These are phyloP conservation scores for Mormyrops attenuatus DNA, from an alignment of 2,797 vertebrate genomes.

Conservation along the genomic window DNA sequence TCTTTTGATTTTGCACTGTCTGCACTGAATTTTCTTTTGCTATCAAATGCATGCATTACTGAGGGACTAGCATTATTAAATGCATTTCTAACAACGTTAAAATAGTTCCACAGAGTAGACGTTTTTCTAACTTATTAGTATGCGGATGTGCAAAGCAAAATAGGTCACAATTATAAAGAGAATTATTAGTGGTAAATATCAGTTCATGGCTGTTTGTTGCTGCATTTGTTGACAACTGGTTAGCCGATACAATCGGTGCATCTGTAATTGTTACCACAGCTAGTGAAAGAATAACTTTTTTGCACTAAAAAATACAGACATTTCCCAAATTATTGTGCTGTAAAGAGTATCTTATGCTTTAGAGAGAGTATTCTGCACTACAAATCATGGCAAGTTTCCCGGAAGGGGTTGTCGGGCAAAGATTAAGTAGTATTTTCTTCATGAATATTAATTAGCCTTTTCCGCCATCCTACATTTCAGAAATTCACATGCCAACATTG, in stretches of 20 bases:
- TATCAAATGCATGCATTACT: neutral
- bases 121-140: neutral
- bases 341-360: neutral
- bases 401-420: neutral
- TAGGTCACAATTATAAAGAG: neutral
- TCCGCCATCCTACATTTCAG: neutral
- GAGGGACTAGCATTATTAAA: neutral
- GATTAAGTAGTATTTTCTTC: neutral
- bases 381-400: neutral
- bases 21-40: no score
- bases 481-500: neutral
- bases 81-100: neutral
- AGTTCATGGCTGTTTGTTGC: neutral
- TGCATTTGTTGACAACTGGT: neutral
- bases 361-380: neutral
- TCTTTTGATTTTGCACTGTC: neutral
- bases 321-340: neutral
- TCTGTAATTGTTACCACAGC: neutral
- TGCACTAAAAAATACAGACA: neutral
- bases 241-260: neutral
- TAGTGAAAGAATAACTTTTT: neutral
- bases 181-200: neutral
- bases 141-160: neutral
- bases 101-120: neutral
- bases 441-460: neutral